These are phyloP conservation scores for Orchesella flavescens DNA, from an alignment of 2,888 invertebrate species.

Conservation along the genomic window DNA sequence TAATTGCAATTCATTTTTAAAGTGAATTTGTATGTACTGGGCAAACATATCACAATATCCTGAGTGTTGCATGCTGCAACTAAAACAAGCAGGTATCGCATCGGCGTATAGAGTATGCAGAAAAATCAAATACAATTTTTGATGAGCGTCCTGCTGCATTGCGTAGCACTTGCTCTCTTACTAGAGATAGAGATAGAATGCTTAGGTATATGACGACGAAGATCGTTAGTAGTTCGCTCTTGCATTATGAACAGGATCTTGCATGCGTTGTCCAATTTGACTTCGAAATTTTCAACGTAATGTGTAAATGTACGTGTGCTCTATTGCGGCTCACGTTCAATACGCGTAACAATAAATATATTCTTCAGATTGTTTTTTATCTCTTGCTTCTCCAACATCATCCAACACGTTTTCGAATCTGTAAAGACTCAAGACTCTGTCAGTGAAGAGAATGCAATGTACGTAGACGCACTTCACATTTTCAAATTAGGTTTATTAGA, in stretches of 20 bases:
- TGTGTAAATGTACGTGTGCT: not conserved
- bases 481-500: not conserved
- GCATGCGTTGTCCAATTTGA: constrained; percentile 9
- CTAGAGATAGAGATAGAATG: not conserved
- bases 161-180: constrained; percentile 18
- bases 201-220: not conserved
- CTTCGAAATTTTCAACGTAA: not conserved
- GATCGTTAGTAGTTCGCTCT: not conserved
- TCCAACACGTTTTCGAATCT: constrained; percentile 8
- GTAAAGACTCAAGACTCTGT: not conserved
- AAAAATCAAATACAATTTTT: not conserved
- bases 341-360: constrained; percentile 5
- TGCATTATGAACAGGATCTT: constrained; percentile 27
- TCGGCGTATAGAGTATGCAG: not conserved
- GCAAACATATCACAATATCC: constrained; percentile 33
- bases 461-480: not conserved
- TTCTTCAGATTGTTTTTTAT: not conserved
- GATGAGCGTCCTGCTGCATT: not conserved
- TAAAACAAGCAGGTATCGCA: not conserved
- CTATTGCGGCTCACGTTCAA: constrained; percentile 3
- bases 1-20: constrained; percentile 39
- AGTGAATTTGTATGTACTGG: constrained; percentile 44
- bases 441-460: not conserved
- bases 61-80: constrained; percentile 29
- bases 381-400: not conserved